Evolutionary conservation across 2,888 invertebrate genomes (phyloP), one percentile per base, ranked within the genome.

Genomic region (Patella pellucida): DNA sequence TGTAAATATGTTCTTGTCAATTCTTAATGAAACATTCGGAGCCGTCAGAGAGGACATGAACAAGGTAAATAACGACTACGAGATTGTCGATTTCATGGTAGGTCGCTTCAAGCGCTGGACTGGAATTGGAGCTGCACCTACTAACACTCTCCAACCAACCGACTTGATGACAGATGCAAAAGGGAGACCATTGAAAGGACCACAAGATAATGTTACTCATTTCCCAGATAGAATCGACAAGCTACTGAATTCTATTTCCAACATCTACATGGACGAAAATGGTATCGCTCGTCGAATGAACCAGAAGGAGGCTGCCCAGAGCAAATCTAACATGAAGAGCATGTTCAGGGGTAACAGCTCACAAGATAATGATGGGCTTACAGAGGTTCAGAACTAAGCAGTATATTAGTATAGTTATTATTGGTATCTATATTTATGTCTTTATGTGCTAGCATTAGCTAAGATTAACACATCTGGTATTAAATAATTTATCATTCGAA

Each of bases 1-100:
- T 67, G 85, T 90, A 77, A 90, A 90, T 84, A 91, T 91, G 90
- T 89, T 91, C 83, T 81, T 91, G 62, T 88, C 90, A 52, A 90
- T 91, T 79, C 86, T 91, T 51, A 89, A 89, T 78, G 90, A 91
- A 75, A 85, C 89, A 1, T 91, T 91, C 83, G 77, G 87, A 16
- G 78, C 79, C 4, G 90, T 91, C 27, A 80, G 89, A 12, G 83
- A 80, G 31, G 89, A 91, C 80, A 78, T 86, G 71, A 79, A 76
- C 52, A 86, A 87, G 75, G 90, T 90, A 78, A 79, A 83, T 76
- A 91, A 91, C 79, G 91, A 91, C 75, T 89, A 90, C 79, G 91
- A 91, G 81, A 88, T 91, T 77, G 89, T 91, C 11, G 87, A 89
- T 73, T 91, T 90, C 82, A 88, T 91, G 83, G 50, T 90, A 54